Evolutionary conservation across 2,797 vertebrate species (phyloP).

Genomic region (Cichlasoma orientale): DNA sequence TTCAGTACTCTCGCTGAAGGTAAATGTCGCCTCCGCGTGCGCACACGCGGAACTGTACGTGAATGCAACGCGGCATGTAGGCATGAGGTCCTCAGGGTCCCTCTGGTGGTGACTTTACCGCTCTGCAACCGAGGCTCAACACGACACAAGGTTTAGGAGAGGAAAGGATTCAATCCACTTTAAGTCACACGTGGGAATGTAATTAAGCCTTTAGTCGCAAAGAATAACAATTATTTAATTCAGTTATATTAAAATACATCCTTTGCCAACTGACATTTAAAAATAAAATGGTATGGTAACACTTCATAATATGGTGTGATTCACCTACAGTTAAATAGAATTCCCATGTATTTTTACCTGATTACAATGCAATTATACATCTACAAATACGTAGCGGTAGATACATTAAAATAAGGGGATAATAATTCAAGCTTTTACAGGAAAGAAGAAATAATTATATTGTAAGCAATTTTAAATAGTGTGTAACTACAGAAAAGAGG

Average conservation of each 20-base stretch:
- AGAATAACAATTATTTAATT: not conserved
- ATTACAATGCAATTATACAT: not conserved
- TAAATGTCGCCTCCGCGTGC: conserved; percentile 60
- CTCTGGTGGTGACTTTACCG: conserved; percentile 36
- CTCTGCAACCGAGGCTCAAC: not conserved
- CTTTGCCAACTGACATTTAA: not conserved
- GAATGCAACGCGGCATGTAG: rapidly evolving
- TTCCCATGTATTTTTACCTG: not conserved
- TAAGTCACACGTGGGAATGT: not conserved
- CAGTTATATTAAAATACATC: not conserved
- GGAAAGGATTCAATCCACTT: not conserved
- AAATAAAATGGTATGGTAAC: not conserved
- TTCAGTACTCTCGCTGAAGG: not conserved
- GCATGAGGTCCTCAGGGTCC: not conserved
- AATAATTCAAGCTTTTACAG: not conserved
- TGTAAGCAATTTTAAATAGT: too few species aligned
- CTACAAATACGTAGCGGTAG: not conserved
- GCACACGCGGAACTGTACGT: not conserved
- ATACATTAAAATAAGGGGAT: not conserved
- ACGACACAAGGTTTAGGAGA: not conserved
- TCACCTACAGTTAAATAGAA: not conserved
- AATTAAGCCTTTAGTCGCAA: not conserved
- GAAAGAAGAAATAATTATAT: too few species aligned
- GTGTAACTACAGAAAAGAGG: not conserved
- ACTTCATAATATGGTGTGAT: not conserved